Base-by-base conservation (phyloP, 2,888 invertebrate genomes). In the Drosophila koepferae region DNA sequence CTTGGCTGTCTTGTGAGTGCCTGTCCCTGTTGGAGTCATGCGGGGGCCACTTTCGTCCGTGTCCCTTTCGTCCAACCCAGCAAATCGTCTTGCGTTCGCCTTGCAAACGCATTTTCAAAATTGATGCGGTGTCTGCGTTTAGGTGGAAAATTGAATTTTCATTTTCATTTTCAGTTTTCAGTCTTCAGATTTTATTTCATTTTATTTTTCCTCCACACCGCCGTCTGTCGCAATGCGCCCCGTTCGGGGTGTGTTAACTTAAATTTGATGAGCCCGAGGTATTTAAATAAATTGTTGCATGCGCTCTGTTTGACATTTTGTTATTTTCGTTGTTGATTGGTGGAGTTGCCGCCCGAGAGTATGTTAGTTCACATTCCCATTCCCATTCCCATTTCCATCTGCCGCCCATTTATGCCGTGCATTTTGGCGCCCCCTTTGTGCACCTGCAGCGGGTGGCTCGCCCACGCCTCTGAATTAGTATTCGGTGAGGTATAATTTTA, bases 101-200 rank as follows among this genome's bases (percentile, higher is more conserved):
- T 68, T 63, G 69, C 81, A 77, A 77, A 82, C 72, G 88, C 82
- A 86, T 86, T 89, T 85, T 80, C 77, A 90, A 79, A 91, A 91
- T 91, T 85, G 92, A 91, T 91, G 91, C 85, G 90, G 85, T 91
- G 90, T 88, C 81, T 91, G 88, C 82, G 84, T 82, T 91, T 91
- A 81, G 89, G 82, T 86, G 78, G 86, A 91, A 90, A 91, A 90
- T 91, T 90, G 81, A 92, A 91, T 90, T 90, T 89, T 89, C 82
- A 75, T 81, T 81, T 89, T 83, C 82, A 70, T 71, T 78, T 80
- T 62, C 71, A 70, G 44, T 59, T 72, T 44, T 18, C 43, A 59
- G 56, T 82, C 76, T 74, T 18, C 40, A 55, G 60, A 82, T 81
- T 78, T 79, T 73, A 71, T 55, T 69, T 81, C 74, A 62, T 58